Evolutionary conservation across 2,113 vertebrate species (phyloP).

Genomic region (Leucoraja erinaceus): DNA sequence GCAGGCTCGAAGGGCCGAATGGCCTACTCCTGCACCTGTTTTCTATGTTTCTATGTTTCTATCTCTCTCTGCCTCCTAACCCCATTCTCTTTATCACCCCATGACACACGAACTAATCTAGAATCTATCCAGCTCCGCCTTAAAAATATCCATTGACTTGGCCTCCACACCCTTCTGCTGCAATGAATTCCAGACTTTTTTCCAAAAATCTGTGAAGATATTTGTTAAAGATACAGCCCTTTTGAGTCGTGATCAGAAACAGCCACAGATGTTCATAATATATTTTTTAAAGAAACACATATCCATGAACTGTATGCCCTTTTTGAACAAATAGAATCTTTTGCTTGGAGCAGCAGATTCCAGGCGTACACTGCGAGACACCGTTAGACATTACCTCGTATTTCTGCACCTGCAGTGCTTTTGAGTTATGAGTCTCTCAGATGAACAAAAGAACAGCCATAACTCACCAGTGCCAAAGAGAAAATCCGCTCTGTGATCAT

Average conservation of each 20-base stretch:
- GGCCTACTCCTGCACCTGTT: too few species aligned
- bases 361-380: neutral
- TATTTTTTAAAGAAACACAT: neutral
- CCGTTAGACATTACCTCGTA: neutral
- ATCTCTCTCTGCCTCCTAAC: too few species aligned
- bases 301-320: neutral
- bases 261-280: neutral
- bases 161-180: too few species aligned
- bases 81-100: too few species aligned
- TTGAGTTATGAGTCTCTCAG: constrained; percentile 9
- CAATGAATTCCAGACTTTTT: too few species aligned
- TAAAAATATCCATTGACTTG: too few species aligned
- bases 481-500: neutral
- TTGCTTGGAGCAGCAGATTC: neutral
- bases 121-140: too few species aligned
- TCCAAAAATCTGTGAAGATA: too few species aligned
- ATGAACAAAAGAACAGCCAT: neutral
- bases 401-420: neutral
- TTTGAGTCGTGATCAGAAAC: neutral
- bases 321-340: constrained; percentile 4
- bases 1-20: too few species aligned
- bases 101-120: too few species aligned
- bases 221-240: neutral
- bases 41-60: too few species aligned
- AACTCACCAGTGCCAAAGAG: neutral